Evolutionary conservation across 92 coral and sea anemone genomes (phyloP).

Genomic region (Scolanthus callimorphus): DNA sequence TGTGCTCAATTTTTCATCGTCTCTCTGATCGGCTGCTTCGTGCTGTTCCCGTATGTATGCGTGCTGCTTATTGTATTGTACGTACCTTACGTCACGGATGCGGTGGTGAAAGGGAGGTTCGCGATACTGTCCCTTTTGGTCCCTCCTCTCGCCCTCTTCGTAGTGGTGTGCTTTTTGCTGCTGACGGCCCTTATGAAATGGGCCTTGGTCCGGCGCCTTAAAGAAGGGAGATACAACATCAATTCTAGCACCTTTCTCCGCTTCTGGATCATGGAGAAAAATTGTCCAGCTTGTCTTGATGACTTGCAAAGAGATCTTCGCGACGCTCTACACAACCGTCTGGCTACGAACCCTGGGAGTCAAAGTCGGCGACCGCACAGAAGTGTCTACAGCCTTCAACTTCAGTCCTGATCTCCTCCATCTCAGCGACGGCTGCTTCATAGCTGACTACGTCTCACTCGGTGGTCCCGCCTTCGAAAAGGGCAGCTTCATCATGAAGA

Average conservation of each 20-base stretch:
- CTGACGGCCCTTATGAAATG: slow-evolving; percentile 7
- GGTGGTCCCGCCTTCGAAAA: slow-evolving; percentile 9
- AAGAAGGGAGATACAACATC: slow-evolving; percentile 5
- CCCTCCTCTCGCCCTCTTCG: slow-evolving; percentile 1
- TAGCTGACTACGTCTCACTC: slow-evolving; percentile 10
- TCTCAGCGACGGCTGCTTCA: slow-evolving; percentile 4
- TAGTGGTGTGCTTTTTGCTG: not conserved
- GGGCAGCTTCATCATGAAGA: slow-evolving; percentile 1
- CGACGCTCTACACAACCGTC: slow-evolving; percentile 7
- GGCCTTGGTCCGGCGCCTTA: not conserved
- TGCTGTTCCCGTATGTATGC: not conserved
- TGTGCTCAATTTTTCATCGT: not conserved
- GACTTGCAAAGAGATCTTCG: slow-evolving; percentile 2
- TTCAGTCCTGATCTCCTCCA: slow-evolving; percentile 4
- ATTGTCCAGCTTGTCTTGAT: not conserved
- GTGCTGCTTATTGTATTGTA: not conserved
- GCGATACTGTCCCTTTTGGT: not conserved
- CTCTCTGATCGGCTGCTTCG: not conserved
- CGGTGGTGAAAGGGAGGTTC: not conserved
- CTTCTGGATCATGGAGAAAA: slow-evolving; percentile 7
- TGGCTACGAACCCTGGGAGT: slow-evolving; percentile 11
- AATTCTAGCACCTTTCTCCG: slow-evolving; percentile 1
- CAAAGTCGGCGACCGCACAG: not conserved
- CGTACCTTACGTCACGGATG: slow-evolving; percentile 2
- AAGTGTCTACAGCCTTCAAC: slow-evolving; percentile 12